phyloP scores from a whole-genome alignment of 2,888 invertebrate genomes.

The Temnothorax unifasciatus region DNA sequence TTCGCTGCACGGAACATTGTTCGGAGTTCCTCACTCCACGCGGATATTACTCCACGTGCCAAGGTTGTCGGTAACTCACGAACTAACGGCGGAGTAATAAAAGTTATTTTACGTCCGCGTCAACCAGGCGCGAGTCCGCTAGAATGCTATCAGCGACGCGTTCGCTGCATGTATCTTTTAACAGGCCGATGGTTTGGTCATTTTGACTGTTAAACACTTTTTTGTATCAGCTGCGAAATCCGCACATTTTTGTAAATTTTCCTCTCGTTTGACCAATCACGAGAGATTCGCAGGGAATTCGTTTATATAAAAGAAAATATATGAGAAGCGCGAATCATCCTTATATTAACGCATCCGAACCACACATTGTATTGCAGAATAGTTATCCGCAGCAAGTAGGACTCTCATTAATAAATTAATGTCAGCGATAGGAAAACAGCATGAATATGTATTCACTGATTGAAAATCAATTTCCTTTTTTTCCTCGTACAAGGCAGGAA shows the following conservation, averaged over 20 bases:
- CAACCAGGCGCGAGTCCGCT: constrained; percentile 57
- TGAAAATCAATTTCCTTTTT: constrained; percentile 27
- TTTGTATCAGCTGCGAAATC: background rate
- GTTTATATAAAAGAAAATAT: background rate
- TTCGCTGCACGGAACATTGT: constrained; percentile 69
- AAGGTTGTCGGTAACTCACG: constrained; percentile 77
- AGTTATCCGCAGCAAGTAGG: background rate
- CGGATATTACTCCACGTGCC: constrained; percentile 75
- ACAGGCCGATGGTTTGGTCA: background rate
- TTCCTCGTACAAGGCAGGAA: background rate
- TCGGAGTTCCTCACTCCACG: constrained; percentile 56
- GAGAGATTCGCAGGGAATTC: background rate
- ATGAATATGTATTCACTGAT: constrained; percentile 14
- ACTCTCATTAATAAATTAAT: constrained; percentile 18
- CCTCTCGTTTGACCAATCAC: background rate
- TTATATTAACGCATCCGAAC: background rate
- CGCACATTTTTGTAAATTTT: background rate
- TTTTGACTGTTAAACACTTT: background rate
- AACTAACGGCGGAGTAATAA: constrained; percentile 69
- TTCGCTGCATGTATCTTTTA: background rate
- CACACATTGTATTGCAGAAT: background rate
- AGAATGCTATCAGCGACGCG: constrained; percentile 36
- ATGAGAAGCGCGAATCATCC: background rate
- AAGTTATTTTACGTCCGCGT: constrained; percentile 71
- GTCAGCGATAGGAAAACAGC: background rate